phyloP scores from a whole-genome alignment of 2,113 vertebrate genomes.

The Elachura formosa region DNA sequence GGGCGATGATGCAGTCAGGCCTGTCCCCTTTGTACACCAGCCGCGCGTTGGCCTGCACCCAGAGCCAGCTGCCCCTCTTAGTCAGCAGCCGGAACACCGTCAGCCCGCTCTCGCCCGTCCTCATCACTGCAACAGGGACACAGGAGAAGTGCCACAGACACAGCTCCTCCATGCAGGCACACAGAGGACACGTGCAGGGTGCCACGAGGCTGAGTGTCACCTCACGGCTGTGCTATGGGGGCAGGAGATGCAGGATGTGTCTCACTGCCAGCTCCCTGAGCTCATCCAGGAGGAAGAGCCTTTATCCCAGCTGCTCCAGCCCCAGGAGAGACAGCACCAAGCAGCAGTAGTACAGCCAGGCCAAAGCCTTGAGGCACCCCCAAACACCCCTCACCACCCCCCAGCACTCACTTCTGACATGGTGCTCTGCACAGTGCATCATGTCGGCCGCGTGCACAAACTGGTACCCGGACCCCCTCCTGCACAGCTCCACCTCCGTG shows the following conservation, averaged over 20 bases:
- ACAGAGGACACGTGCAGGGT: accelerated
- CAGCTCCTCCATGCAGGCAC: accelerated
- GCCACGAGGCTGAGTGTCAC: accelerated
- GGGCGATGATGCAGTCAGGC: slow-evolving; percentile 77
- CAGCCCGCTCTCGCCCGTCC: slow-evolving; percentile 76
- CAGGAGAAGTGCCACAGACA: background rate
- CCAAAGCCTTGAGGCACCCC: background rate
- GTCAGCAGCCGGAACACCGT: slow-evolving; percentile 77
- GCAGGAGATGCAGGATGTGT: background rate
- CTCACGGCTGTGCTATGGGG: accelerated
- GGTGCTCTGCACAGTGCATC: slow-evolving; percentile 79
- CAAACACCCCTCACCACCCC: accelerated
- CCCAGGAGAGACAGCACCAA: accelerated
- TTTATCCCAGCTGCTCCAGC: background rate
- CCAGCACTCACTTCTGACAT: slow-evolving; percentile 70
- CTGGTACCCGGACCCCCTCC: slow-evolving; percentile 77
- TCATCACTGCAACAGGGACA: slow-evolving; percentile 73
- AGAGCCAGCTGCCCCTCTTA: slow-evolving; percentile 75
- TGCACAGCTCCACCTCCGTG: slow-evolving; percentile 71
- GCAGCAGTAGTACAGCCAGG: background rate
- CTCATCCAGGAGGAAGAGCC: background rate
- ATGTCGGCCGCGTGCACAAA: slow-evolving; percentile 77
- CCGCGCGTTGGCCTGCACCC: slow-evolving; percentile 80
- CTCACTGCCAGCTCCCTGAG: accelerated
- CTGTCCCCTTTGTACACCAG: slow-evolving; percentile 76